Conservation (phyloP, 2,888 invertebrate genomes). For the Pocota personata region DNA sequence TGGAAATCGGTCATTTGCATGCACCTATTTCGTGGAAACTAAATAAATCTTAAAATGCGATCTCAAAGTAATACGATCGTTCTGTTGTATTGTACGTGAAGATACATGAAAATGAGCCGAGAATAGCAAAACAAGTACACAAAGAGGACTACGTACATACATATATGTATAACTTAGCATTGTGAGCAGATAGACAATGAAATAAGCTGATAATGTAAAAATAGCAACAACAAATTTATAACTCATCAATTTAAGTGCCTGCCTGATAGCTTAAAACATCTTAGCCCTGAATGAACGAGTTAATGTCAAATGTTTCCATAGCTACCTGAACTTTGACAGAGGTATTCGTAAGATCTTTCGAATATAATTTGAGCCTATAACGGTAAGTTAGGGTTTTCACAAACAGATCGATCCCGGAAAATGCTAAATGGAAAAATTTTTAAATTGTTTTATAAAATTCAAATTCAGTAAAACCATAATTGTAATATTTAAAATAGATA, state of each 20-base stretch:
- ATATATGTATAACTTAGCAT: neutral
- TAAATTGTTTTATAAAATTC: no score
- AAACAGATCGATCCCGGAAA: no score
- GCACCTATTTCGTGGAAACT: slow-evolving; percentile 12
- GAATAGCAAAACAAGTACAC: neutral
- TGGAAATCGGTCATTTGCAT: slow-evolving; percentile 7
- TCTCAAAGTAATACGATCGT: slow-evolving; percentile 12
- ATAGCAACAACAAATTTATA: neutral
- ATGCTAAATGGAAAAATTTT: no score
- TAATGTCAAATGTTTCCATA: no score
- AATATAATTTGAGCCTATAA: no score
- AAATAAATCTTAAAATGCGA: neutral
- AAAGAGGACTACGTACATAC: neutral
- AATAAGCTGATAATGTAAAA: neutral
- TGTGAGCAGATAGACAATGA: neutral
- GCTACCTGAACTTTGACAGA: no score
- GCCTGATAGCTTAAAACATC: no score
- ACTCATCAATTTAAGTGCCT: neutral
- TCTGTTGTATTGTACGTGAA: neutral
- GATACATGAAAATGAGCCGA: neutral
- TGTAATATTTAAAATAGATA: no score
- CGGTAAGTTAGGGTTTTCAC: no score
- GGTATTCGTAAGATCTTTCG: no score
- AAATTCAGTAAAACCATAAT: no score
- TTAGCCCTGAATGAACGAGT: no score